Conservation (phyloP, 2,113 vertebrate genomes). For the Phrynocephalus versicolor region DNA sequence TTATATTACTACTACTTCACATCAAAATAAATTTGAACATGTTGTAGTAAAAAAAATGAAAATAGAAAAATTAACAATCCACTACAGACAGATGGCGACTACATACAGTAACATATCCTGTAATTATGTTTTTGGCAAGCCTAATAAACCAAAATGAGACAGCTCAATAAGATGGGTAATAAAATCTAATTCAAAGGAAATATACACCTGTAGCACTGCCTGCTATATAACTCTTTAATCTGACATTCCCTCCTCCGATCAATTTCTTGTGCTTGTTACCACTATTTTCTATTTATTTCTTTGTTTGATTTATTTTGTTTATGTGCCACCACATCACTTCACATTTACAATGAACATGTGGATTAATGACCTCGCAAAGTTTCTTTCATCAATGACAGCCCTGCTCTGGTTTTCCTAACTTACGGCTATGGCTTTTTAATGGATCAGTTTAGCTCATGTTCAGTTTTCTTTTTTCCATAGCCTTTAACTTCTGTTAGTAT, state of each 20-base stretch:
- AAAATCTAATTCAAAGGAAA: conserved; percentile 13
- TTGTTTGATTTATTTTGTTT: background rate
- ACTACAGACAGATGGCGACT: conserved; percentile 6
- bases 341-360: too few species aligned
- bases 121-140: conserved; percentile 9
- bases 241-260: background rate
- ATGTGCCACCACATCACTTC: too few species aligned
- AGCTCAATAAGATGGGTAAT: background rate
- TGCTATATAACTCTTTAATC: background rate
- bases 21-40: background rate
- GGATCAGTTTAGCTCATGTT: too few species aligned
- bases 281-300: background rate
- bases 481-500: too few species aligned
- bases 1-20: background rate
- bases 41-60: background rate
- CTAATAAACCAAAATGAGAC: background rate
- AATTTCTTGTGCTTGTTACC: background rate
- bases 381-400: too few species aligned
- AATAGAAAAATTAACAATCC: conserved; percentile 25
- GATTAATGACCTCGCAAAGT: too few species aligned
- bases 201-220: background rate
- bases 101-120: background rate
- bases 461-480: too few species aligned
- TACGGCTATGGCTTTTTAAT: too few species aligned
- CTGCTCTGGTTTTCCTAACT: too few species aligned